A percentile compares a stretch with the other conserved stretches of the same genome.
Evolutionary conservation across 2,797 vertebrate species (phyloP).

Genomic region (Gallinago nigripennis): DNA sequence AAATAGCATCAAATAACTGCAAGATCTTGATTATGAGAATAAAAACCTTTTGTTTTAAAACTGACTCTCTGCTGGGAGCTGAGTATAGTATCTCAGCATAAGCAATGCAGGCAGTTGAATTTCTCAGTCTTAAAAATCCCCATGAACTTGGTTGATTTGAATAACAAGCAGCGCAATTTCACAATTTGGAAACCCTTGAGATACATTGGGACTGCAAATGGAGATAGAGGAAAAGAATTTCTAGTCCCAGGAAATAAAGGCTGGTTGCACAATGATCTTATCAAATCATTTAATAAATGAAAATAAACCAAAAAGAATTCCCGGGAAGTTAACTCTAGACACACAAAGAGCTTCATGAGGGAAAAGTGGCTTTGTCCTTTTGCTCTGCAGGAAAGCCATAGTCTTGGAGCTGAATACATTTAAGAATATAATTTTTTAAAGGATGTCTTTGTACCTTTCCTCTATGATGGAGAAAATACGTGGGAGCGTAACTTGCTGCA

Average conservation of each 20-base stretch:
- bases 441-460: background rate
- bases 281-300: background rate
- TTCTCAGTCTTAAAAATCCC: background rate
- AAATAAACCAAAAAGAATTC: background rate
- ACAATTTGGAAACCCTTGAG: background rate
- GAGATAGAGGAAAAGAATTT: background rate
- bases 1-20: background rate
- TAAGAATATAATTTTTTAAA: background rate
- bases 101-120: background rate
- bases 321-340: background rate
- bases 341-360: background rate
- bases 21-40: background rate
- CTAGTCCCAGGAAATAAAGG: background rate
- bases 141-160: background rate
- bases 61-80: background rate
- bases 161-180: background rate
- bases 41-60: background rate
- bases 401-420: background rate
- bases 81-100: background rate
- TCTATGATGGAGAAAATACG: background rate
- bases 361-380: background rate
- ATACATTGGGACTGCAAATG: background rate
- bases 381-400: background rate
- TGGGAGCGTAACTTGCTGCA: background rate
- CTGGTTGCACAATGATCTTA: background rate